Evolutionary conservation across 2,113 vertebrate genomes (phyloP), one percentile per base, ranked within the genome.

Genomic region (Peromyscus polionotus): DNA sequence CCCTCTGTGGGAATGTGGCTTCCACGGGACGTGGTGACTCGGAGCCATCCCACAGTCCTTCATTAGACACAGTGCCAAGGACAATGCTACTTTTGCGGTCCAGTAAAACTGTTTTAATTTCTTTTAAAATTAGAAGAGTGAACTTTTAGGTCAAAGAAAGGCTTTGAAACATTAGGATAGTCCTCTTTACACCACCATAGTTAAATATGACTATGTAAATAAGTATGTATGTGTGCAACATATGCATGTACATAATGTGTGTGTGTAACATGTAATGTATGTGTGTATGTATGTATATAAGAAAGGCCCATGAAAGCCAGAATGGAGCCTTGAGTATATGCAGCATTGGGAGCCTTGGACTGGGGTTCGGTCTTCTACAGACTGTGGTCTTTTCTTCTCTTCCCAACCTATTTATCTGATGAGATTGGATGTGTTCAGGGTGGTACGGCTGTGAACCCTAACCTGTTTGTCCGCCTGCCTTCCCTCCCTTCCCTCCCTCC

Each of bases 111-210:
- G 19, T 68, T 80, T 65, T 57, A 28, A 83, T 76, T 93, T n/a
- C 80, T 88, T 95, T 88, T 76, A 73, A 95, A 76, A 83, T 87
- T 8, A 19, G 45, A 84, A 93, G 84, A 86, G 51, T 68, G 36
- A 91, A 54, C 84, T 75, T 94, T 79, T 39, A 86, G 31, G 22
- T 75, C 48, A 65, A 80, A 95, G 61, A 51, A 75, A 94, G 19
- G 19, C 75, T 68, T 93, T 57, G 42, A 19, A 67, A 57, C 68
- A 79, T 80, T 95, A 77, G 45, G 73, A 67, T 75, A 76, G 79
- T 70, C 31, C 36, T 85, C 57, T 77, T 70, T 81, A 39, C 45
- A 76, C 17, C 28, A 45, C 19, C 51, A 17, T 31, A 65, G 51
- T 61, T 42, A 14, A 51, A 54, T 81, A 94, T 16, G 16, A 48